Evolutionary conservation across 53 echinoderm and acorn worm species (phyloP), one percentile per base, ranked within the genome.

Genomic region (Actinopyga echinites): DNA sequence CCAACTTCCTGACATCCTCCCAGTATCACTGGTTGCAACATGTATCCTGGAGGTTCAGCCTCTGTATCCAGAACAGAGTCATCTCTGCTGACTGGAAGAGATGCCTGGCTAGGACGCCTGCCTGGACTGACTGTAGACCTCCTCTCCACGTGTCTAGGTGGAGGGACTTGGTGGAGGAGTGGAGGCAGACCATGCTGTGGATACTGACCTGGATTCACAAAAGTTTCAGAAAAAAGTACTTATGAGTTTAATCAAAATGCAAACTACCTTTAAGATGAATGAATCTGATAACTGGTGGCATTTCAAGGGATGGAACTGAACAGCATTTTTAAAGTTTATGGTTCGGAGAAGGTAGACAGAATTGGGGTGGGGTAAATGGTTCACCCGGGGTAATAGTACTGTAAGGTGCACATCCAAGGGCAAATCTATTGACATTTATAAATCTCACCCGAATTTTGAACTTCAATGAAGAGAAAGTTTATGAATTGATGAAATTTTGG

Each of bases 1-100:
- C 95, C 95, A 13, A 95, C 93, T 93, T 95, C 95, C 58, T 95
- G 95, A 58, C 95, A 95, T 5, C 93, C 95, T 56, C 89, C 84
- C 2, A 89, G 63, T 12, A 89, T 79, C 15, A 93, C 37, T 1
- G 93, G 89, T 38, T 85, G 85, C 53, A 92, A 90, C 80, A 95
- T 62, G 75, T 89, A 87, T 1, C 91, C 89, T 1, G 68, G 45
- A 28, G 35, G 68, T 57, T 95, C 95, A 57, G 90, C 75, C 42
- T 95, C 87, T 79, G 85, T 57, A 64, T 62, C 54, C 90, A 69
- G 28, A 83, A 83, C 35, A 63, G 55, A 54, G 74, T 65, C 57
- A 62, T 12, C 37, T 83, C 84, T 34, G 68, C 78, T 11, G 29
- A 55, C 12, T 57, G 59, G 8, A 82, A 28, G 54, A 49, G 75